phyloP scores from a whole-genome alignment of 2,888 invertebrate species.

The Torymus auratus region DNA sequence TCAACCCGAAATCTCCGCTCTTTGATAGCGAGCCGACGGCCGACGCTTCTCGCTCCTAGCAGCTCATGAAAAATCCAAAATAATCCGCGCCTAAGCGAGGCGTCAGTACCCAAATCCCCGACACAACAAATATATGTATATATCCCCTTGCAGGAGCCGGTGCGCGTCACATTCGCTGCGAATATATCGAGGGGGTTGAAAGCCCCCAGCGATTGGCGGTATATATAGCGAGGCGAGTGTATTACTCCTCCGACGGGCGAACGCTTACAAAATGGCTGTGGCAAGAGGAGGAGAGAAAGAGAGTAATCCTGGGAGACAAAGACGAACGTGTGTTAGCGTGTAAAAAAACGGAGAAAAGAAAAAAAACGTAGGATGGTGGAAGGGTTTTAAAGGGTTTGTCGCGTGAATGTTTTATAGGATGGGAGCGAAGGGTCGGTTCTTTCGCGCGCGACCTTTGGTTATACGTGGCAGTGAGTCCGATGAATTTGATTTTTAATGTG shows the following conservation, averaged over 20 bases:
- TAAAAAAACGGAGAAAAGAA: conserved; percentile 2
- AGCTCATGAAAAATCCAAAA: conserved; percentile 57
- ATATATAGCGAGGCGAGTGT: conserved; percentile 43
- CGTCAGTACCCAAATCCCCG: conserved; percentile 35
- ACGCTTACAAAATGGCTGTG: conserved; percentile 76
- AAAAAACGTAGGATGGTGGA: background rate
- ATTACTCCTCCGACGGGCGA: conserved; percentile 61
- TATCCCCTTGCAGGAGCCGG: conserved; percentile 14
- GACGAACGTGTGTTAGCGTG: conserved; percentile 4
- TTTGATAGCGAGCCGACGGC: conserved; percentile 29
- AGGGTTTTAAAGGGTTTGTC: background rate
- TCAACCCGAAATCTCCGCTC: background rate
- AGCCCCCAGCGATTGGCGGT: conserved; percentile 58
- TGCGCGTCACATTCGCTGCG: conserved; percentile 13
- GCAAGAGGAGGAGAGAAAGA: conserved; percentile 63
- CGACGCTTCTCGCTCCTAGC: background rate
- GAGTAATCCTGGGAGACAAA: conserved; percentile 20
- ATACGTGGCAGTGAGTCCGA: too few relatives aligned
- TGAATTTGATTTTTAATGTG: too few relatives aligned
- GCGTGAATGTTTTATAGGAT: too few relatives aligned
- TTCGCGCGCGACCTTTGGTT: too few relatives aligned
- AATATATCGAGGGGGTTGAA: conserved; percentile 59
- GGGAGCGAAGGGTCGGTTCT: too few relatives aligned
- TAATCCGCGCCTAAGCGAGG: conserved; percentile 51
- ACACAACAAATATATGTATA: conserved; percentile 53